Base-by-base conservation (phyloP, 2,797 vertebrate species). In the Gephyroberyx darwinii region DNA sequence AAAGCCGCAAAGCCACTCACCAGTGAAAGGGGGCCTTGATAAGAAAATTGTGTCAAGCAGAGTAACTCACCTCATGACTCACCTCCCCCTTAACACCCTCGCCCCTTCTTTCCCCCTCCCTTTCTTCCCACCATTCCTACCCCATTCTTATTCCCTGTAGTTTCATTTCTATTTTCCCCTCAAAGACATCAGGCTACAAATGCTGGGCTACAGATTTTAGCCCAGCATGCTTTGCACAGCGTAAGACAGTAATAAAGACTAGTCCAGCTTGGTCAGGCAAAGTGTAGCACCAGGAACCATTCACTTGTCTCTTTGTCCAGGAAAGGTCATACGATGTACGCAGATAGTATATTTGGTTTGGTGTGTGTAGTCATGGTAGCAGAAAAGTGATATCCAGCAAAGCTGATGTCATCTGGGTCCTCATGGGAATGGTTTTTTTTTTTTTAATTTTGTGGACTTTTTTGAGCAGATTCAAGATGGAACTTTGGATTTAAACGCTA, bases 1-100 rank as follows among this genome's bases (percentile, higher is more conserved):
- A 90, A 90, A 86, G 84, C 89, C 79, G 76, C 76, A 85, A 81
- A 87, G 83, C 86, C 80, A 86, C 83, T 89, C 83, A 71, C 59
- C 58, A 83, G 69, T 81, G 75, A 83, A 88, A 71, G 80, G 59
- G 50, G 69, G 51, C 52, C 69, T 83, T 53, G 83, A 88, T 89
- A 82, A 90, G 80, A 80, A 87, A 82, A 77, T 69, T 63, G 75
- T 79, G 72, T 87, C 74, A 80, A 78, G 69, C 76, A 64, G 67
- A 59, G 73, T 56, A 59, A 77, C 61, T 81, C 74, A 59, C 84
- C 72, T 74, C 76, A 41, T 50, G 56, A 13, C 65, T 62, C 65
- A 12, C n/a, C 68, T 52, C n/a, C 53, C 69, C 10, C 35, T 14
- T 22, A 59, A 48, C 71, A 66, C 30, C 35, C 8, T 51, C 47